These are phyloP conservation scores for Bombyx mori DNA, from an alignment of 1,140 invertebrate species.

Conservation along the genomic window ASM3026992v2 NC_085124.1:10409501-10410000, in stretches of 20 bases:
- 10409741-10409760: constrained; percentile 12
- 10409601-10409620: too few species aligned
- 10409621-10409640: not conserved
- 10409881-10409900: constrained; percentile 65
- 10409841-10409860: constrained; percentile 69
- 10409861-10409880: constrained; percentile 67
- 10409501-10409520: too few species aligned
- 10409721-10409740: not conserved
- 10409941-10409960: too few species aligned
- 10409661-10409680: too few species aligned
- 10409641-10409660: not conserved
- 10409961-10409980: too few species aligned
- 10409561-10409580: too few species aligned
- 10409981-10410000: too few species aligned
- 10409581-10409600: too few species aligned
- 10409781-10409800: constrained; percentile 69
- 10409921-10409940: constrained; percentile 48
- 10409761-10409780: constrained; percentile 69
- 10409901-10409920: constrained; percentile 54
- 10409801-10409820: constrained; percentile 44
- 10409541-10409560: too few species aligned
- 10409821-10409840: constrained; percentile 37
- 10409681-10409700: not conserved
- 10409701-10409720: not conserved
- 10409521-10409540: too few species aligned